Base-by-base conservation (phyloP, 1,140 invertebrate species). In the Cataglyphis hispanica region DNA sequence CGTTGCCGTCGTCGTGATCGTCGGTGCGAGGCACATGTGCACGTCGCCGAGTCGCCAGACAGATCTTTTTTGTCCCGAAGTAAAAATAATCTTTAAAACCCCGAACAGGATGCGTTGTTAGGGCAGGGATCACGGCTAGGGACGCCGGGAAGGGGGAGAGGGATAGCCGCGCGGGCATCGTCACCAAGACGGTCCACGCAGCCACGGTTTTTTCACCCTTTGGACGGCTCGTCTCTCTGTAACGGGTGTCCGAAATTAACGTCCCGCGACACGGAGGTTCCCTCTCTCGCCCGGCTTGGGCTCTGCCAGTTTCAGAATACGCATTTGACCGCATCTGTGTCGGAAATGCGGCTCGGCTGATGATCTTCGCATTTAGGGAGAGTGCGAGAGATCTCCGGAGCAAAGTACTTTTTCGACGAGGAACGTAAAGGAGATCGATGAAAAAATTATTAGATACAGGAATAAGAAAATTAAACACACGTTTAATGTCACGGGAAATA, bases 81-180 rank as follows among this genome's bases (percentile, higher is more conserved):
- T 95, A 95, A 95, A 95, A 95, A 95, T 95, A 95, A 95, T 94
- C 94, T 95, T 94, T 94, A 94, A 95, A 95, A 94, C 92, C 94
- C 93, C 94, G 92, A 95, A 95, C 94, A 95, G 94, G 93, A 94
- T 94, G 93, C 93, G 87, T 91, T 89, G 92, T 88, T 91, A 89
- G 88, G 86, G 87, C 81, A 66, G 78, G 87, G 88, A 46, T 60
- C 78, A 25, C 13, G 66, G 34, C 46, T 64, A 83, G 75, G 67
- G 53, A 81, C 50, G 86, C 76, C 50, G 67, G 78, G 85, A 83
- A 69, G 61, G 86, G 84, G 53, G 80, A 81, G 63, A 61, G 58
- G 67, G 72, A 87, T 81, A 87, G 84, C 81, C 81, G 87, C 84
- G 87, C 90, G 92, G 92, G 91, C 90, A 93, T 92, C 93, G 94